Base-by-base conservation (phyloP, 1,140 invertebrate species). In the Rhopalosiphum padi region DNA sequence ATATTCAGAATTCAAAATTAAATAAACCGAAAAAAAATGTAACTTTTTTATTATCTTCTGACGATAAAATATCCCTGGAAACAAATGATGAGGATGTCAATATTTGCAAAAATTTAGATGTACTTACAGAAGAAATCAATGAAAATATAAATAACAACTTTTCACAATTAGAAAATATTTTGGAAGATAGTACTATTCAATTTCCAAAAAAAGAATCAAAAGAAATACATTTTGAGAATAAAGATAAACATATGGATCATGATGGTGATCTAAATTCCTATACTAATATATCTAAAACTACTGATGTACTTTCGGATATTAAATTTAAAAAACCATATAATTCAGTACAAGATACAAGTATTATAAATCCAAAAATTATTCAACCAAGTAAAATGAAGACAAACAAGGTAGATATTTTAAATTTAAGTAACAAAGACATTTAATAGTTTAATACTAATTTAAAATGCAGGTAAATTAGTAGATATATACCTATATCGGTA, bases 311-410 rank as follows among this genome's bases (percentile, higher is more conserved):
- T 5, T 46, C 25, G n/a, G 43, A n/a, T 46, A 18, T 46, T 30
- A 15, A 86, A 86, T 86, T 86, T 86, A 86, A 86, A 86, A 86
- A 86, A 86, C 43, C 85, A 86, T 46, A 15, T n/a, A 46, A 3
- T 86, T 25, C 85, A 21, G 9, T 30, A n/a, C 41, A 46, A 86
- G 4, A 86, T 86, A 86, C 22, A 43, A 30, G 43, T 86, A n/a
- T 25, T 30, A 25, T 85, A 1, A 43, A 43, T 11, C 37, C 85
- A 86, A 43, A 30, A 46, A 86, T 43, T 86, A 30, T 86, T 86
- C 22, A 86, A 30, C 25, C 41, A 30, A 46, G 23, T 46, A 37
- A 37, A 83, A 46, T 46, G 43, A 86, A 86, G n/a, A 18, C 15
- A 46, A 86, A 86, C 5, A 46, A 86, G 41, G 85, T 86, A 86